These are phyloP conservation scores for Acrossocheilus wenchowensis DNA, from an alignment of 2,797 vertebrate species.

Conservation along the genomic window DNA sequence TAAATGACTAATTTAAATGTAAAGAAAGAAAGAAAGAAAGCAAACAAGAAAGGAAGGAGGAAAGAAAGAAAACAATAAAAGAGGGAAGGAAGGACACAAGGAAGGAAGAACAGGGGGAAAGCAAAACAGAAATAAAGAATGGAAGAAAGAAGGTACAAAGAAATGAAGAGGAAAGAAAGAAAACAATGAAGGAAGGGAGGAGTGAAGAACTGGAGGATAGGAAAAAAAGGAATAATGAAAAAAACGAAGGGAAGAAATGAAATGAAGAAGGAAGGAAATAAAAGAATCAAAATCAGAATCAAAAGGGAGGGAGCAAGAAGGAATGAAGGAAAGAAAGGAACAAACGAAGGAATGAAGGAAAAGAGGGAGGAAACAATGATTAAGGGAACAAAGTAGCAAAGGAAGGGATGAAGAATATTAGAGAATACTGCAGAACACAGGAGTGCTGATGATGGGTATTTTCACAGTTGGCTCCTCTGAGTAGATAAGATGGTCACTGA, in stretches of 20 bases:
- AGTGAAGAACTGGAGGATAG: neutral
- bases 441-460: conserved; percentile 1
- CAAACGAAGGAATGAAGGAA: conserved; percentile 61
- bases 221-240: too few relatives aligned
- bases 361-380: neutral
- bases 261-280: neutral
- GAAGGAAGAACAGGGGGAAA: conserved; percentile 49
- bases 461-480: neutral
- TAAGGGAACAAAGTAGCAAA: neutral
- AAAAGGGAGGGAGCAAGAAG: neutral
- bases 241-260: too few relatives aligned
- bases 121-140: conserved; percentile 4
- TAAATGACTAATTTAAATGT: too few relatives aligned
- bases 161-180: conserved; percentile 55
- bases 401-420: conserved; percentile 45
- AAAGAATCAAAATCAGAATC: neutral
- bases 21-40: neutral
- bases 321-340: neutral
- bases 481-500: neutral
- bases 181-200: neutral
- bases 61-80: neutral
- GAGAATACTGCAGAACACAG: neutral
- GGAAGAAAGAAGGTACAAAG: conserved; percentile 64
- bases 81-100: neutral
- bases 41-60: neutral